Conservation (phyloP, 2,797 vertebrate species). For the Betta splendens region DNA sequence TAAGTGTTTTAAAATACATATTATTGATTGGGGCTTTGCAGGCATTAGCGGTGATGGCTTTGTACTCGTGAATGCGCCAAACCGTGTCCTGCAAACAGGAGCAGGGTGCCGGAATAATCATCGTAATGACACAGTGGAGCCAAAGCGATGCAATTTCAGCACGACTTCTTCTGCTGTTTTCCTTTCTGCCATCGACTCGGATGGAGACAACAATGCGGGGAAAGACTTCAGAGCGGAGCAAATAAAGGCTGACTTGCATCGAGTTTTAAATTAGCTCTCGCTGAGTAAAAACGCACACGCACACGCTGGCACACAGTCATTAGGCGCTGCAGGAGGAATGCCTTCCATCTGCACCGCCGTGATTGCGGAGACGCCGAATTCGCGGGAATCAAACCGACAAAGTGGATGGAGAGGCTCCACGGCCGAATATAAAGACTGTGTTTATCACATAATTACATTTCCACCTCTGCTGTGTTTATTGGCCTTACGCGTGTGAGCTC, state of each 20-base stretch:
- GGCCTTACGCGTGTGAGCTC: slow-evolving; percentile 46
- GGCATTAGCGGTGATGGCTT: slow-evolving; percentile 60
- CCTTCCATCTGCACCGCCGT: slow-evolving; percentile 66
- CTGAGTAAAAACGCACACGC: slow-evolving; percentile 43
- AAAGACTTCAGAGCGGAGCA: slow-evolving; percentile 32
- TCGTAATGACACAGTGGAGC: not conserved
- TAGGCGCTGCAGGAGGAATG: slow-evolving; percentile 58
- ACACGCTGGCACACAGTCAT: slow-evolving; percentile 49
- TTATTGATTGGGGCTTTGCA: slow-evolving; percentile 65
- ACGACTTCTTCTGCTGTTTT: too few species aligned
- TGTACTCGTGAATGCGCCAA: slow-evolving; percentile 54
- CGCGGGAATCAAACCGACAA: slow-evolving; percentile 51
- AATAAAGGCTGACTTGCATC: slow-evolving; percentile 35
- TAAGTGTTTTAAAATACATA: slow-evolving; percentile 65
- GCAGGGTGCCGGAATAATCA: not conserved
- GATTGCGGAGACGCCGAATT: slow-evolving; percentile 62
- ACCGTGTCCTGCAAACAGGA: slow-evolving; percentile 15
- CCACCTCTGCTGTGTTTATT: slow-evolving; percentile 62
- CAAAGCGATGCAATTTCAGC: not conserved
- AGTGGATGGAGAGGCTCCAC: slow-evolving; percentile 45
- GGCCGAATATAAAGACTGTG: slow-evolving; percentile 59
- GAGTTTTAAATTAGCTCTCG: slow-evolving; percentile 51
- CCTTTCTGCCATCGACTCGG: slow-evolving; percentile 22
- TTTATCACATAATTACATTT: slow-evolving; percentile 71
- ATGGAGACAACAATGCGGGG: slow-evolving; percentile 29